phyloP scores from a whole-genome alignment of 1,140 invertebrate genomes.

The Drosophila rhopaloa region DNA sequence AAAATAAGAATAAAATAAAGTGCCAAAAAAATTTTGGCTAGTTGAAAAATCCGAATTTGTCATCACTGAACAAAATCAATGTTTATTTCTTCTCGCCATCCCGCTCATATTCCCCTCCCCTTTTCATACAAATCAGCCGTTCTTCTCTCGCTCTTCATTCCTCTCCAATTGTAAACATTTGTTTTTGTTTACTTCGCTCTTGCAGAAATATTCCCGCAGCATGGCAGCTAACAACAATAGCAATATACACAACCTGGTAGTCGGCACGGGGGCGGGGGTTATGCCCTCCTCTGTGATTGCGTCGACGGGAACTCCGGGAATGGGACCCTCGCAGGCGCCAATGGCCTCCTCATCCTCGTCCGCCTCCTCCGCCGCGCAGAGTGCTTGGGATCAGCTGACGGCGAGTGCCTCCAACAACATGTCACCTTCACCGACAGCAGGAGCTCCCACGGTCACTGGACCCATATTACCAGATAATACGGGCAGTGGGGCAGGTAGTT shows the following conservation, averaged over 20 bases:
- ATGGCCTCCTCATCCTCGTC: conserved; percentile 28
- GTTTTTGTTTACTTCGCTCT: conserved; percentile 50
- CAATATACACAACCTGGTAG: conserved; percentile 68
- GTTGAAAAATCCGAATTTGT: not conserved
- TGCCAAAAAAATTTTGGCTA: too few species aligned
- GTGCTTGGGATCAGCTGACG: conserved; percentile 81
- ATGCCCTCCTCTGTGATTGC: conserved; percentile 72
- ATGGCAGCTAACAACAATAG: conserved; percentile 78
- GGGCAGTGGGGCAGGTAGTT: conserved; percentile 61
- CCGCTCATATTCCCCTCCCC: not conserved
- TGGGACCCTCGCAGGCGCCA: conserved; percentile 28
- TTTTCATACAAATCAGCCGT: conserved; percentile 20
- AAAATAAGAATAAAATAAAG: too few species aligned
- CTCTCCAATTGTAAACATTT: conserved; percentile 39
- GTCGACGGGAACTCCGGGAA: conserved; percentile 70
- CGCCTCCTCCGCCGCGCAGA: conserved; percentile 59
- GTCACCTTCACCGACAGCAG: conserved; percentile 57
- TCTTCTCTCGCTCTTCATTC: conserved; percentile 5
- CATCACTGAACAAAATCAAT: conserved; percentile 28
- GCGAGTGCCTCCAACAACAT: conserved; percentile 75
- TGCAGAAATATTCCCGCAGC: conserved; percentile 44
- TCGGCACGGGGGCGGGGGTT: conserved; percentile 30
- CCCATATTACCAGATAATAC: conserved; percentile 31
- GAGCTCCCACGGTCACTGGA: conserved; percentile 30
- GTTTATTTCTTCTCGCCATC: conserved; percentile 2